A percentile compares a stretch with the other conserved stretches of the same genome.
These are phyloP conservation scores for Drosophila virilis DNA, from an alignment of 1,140 invertebrate genomes.

Conservation along the genomic window DNA sequence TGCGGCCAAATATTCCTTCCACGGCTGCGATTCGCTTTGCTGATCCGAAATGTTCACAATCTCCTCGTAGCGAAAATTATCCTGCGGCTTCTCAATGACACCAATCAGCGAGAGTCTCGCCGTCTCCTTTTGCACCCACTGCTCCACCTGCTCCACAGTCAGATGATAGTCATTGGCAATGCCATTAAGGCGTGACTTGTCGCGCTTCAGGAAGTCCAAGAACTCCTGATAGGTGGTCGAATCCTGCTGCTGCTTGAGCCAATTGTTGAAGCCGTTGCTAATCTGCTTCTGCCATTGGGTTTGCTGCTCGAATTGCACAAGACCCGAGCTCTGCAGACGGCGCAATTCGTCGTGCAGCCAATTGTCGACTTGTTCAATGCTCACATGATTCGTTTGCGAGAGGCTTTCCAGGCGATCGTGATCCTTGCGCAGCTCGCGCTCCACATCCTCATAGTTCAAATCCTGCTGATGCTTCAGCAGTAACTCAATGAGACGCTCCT, in stretches of 20 bases:
- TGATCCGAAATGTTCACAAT: constrained; percentile 51
- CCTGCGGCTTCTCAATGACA: constrained; percentile 61
- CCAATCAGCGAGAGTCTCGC: constrained; percentile 71
- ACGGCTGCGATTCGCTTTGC: constrained; percentile 30
- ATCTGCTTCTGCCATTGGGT: constrained; percentile 74
- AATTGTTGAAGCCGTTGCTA: constrained; percentile 64
- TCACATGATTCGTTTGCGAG: constrained; percentile 70
- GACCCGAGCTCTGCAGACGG: constrained; percentile 69
- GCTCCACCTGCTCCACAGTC: constrained; percentile 79
- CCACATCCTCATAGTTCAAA: constrained; percentile 65
- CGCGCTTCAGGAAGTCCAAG: constrained; percentile 67
- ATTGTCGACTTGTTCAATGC: constrained; percentile 74
- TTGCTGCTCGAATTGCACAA: constrained; percentile 70
- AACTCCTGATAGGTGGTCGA: constrained; percentile 71
- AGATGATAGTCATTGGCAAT: constrained; percentile 77
- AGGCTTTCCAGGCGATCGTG: constrained; percentile 60
- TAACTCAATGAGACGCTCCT: constrained; percentile 71
- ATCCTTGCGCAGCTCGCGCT: constrained; percentile 66
- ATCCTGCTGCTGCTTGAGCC: constrained; percentile 70
- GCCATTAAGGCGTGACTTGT: constrained; percentile 62
- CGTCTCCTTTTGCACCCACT: constrained; percentile 76
- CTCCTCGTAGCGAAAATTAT: constrained; percentile 57
- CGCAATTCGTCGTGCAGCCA: constrained; percentile 72
- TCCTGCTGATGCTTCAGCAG: constrained; percentile 74
- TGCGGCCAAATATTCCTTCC: constrained; percentile 54